Percentiles rank a stretch among this genome's conserved stretches.
phyloP scores from a whole-genome alignment of 2,113 vertebrate species.

The Carollia perspicillata region DNA sequence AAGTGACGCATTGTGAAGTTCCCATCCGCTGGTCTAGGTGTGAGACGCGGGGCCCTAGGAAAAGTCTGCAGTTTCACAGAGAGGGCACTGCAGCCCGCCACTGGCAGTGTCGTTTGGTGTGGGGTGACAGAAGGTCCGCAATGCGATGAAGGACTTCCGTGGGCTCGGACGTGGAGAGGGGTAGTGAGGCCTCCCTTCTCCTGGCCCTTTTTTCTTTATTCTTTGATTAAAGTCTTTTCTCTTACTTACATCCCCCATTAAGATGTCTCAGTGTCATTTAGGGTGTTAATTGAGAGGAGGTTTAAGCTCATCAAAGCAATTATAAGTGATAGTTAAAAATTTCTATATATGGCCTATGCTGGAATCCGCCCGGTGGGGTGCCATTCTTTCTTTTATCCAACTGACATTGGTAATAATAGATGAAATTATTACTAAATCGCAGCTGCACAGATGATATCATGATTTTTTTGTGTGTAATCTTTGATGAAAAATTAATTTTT shows the following conservation, averaged over 20 bases:
- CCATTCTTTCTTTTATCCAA: slow-evolving; percentile 93
- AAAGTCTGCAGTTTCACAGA: neutral
- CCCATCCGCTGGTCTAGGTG: neutral
- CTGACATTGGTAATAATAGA: slow-evolving; percentile 94
- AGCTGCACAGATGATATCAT: slow-evolving; percentile 93
- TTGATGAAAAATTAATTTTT: slow-evolving; percentile 90
- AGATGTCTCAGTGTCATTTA: slow-evolving; percentile 91
- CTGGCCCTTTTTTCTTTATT: slow-evolving; percentile 77
- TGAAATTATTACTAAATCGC: slow-evolving; percentile 94
- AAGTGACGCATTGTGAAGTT: neutral
- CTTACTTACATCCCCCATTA: slow-evolving; percentile 93
- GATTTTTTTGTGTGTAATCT: slow-evolving; percentile 86
- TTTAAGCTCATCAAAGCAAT: slow-evolving; percentile 96
- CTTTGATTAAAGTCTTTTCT: slow-evolving; percentile 86
- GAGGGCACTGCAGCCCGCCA: neutral
- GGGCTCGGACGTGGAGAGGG: slow-evolving; percentile 65
- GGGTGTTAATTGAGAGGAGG: slow-evolving; percentile 97
- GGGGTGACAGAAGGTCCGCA: slow-evolving; percentile 58
- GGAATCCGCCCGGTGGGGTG: slow-evolving; percentile 89
- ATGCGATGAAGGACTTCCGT: slow-evolving; percentile 57
- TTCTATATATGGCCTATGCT: slow-evolving; percentile 93
- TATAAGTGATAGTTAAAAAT: slow-evolving; percentile 96
- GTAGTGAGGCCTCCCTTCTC: slow-evolving; percentile 55
- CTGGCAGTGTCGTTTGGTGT: neutral
- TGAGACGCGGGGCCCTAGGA: neutral